phyloP scores from a whole-genome alignment of 2,888 invertebrate genomes.

The Leptopterna dolabrata region DNA sequence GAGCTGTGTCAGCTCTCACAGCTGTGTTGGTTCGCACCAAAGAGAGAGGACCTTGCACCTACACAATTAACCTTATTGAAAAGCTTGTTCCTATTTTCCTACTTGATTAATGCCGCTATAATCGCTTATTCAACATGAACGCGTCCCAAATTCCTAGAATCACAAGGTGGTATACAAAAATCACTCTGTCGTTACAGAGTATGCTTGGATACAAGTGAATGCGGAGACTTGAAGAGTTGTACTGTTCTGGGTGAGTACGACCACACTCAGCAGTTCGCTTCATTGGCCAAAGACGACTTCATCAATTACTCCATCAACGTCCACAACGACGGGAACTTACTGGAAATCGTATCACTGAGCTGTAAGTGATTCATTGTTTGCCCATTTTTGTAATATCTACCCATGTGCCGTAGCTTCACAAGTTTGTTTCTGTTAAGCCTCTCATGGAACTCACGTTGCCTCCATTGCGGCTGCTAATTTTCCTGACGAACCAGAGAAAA shows the following conservation, averaged over 20 bases:
- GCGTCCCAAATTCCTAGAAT: no score
- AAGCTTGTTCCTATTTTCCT: no score
- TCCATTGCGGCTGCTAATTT: constrained; percentile 94
- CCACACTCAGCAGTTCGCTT: constrained; percentile 80
- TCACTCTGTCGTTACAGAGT: constrained; percentile 70
- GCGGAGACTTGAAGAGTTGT: constrained; percentile 83
- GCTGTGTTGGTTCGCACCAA: no score
- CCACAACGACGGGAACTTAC: constrained; percentile 86
- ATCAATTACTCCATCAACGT: constrained; percentile 93
- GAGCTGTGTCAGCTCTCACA: no score
- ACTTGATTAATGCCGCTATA: no score
- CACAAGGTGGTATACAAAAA: no score
- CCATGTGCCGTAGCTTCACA: no score
- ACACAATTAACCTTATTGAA: no score
- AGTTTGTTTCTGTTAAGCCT: constrained; percentile 76
- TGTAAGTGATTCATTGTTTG: constrained; percentile 75
- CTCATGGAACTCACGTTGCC: constrained; percentile 98
- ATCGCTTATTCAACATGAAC: no score
- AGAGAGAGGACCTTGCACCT: no score
- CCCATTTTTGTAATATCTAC: no score
- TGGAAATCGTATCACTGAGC: constrained; percentile 94
- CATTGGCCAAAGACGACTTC: constrained; percentile 81
- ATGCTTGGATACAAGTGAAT: constrained; percentile 85
- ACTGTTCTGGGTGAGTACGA: constrained; percentile 84
- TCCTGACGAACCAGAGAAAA: constrained; percentile 85